phyloP scores from a whole-genome alignment of 1,140 invertebrate species.

The Nasonia vitripennis region DNA sequence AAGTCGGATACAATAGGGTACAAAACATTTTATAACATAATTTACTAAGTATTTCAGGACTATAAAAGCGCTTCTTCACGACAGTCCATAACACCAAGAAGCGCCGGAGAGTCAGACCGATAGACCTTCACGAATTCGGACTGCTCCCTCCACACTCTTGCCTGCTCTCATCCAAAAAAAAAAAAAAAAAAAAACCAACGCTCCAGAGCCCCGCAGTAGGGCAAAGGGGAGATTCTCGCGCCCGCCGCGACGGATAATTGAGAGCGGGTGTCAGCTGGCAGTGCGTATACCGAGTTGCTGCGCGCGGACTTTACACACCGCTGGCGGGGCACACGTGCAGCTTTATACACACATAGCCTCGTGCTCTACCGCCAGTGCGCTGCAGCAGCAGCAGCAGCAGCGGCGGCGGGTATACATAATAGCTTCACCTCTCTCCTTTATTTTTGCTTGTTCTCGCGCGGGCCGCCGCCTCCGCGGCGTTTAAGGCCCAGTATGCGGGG shows the following conservation, averaged over 20 bases:
- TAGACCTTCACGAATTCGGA: no score
- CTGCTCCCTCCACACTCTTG: no score
- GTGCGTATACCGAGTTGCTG: constrained; percentile 16
- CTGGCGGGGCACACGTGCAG: neutral
- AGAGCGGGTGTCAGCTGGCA: constrained; percentile 54
- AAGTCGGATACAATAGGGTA: no score
- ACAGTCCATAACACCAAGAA: no score
- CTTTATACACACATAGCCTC: neutral
- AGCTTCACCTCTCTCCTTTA: constrained; percentile 40
- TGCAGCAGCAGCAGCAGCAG: neutral
- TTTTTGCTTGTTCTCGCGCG: constrained; percentile 29
- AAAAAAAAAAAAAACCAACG: neutral
- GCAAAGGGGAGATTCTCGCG: constrained; percentile 50
- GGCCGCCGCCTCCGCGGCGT: constrained; percentile 5
- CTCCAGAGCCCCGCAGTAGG: no score
- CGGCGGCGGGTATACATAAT: neutral
- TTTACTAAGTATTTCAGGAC: no score
- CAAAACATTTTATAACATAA: no score
- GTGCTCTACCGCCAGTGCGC: neutral
- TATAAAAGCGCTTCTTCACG: no score
- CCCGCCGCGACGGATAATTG: constrained; percentile 56
- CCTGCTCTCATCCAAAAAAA: neutral
- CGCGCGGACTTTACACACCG: neutral
- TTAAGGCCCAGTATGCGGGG: constrained; percentile 53
- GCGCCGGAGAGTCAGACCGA: no score